These are phyloP conservation scores for Eilema caniola DNA, from an alignment of 2,888 invertebrate genomes.

Conservation along the genomic window DNA sequence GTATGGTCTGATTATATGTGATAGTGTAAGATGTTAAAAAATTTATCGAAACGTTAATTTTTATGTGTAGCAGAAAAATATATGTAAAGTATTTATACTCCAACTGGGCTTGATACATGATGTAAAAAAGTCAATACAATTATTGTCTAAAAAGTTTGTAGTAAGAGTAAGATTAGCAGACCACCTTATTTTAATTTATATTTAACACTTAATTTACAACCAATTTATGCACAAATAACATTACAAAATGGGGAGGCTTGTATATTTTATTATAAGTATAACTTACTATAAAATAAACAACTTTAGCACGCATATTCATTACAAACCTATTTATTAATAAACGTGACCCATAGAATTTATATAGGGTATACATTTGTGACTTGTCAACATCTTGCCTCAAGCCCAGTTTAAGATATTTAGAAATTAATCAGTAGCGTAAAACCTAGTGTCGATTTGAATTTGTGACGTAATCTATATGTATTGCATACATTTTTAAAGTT, in stretches of 20 bases:
- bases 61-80: background rate
- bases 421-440: no score
- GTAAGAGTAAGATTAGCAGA: no score
- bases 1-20: constrained; percentile 64
- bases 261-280: no score
- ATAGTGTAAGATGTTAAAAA: constrained; percentile 42
- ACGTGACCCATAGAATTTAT: no score
- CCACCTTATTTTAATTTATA: no score
- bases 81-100: background rate
- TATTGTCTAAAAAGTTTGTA: no score
- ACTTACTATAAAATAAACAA: no score
- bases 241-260: no score
- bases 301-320: background rate
- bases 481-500: constrained; percentile 14
- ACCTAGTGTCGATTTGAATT: constrained; percentile 19
- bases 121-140: no score
- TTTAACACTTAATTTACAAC: no score
- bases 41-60: constrained; percentile 12
- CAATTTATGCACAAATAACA: no score
- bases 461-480: constrained; percentile 24
- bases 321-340: background rate
- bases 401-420: background rate
- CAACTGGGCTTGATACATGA: background rate
- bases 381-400: background rate
- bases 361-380: no score